A percentile compares a stretch with the other conserved stretches of the same genome.
Evolutionary conservation across 1,140 invertebrate species (phyloP).

Genomic region (Thaumetopoea pityocampa): DNA sequence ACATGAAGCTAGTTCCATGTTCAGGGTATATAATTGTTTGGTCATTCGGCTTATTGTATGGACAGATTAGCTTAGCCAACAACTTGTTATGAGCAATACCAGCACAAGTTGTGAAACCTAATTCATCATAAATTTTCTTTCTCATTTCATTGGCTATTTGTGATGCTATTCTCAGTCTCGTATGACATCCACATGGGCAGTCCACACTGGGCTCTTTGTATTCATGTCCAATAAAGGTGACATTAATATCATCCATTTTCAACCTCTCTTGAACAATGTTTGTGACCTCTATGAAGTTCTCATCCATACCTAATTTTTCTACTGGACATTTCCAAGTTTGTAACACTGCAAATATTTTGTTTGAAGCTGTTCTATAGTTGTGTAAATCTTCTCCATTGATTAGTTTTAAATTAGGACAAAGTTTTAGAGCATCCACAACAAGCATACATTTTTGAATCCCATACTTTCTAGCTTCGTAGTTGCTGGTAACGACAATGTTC

Average conservation of each 20-base stretch:
- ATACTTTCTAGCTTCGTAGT: constrained; percentile 83
- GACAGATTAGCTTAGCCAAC: constrained; percentile 85
- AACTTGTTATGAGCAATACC: constrained; percentile 91
- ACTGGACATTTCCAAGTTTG: constrained; percentile 82
- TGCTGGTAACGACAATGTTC: constrained; percentile 86
- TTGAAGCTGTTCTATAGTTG: constrained; percentile 83
- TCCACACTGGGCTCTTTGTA: constrained; percentile 74
- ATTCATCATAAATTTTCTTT: constrained; percentile 78
- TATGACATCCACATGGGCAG: constrained; percentile 84
- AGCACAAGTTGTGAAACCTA: constrained; percentile 87
- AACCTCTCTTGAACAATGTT: constrained; percentile 78
- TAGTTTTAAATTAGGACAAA: constrained; percentile 82
- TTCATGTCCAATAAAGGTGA: constrained; percentile 74
- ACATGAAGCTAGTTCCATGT: constrained; percentile 79
- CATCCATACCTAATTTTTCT: constrained; percentile 88
- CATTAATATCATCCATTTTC: constrained; percentile 42
- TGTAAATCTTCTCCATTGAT: constrained; percentile 86
- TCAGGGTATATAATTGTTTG: constrained; percentile 87
- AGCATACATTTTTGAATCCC: constrained; percentile 86
- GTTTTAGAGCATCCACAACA: constrained; percentile 79
- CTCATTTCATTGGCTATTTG: constrained; percentile 84
- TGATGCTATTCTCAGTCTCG: constrained; percentile 80
- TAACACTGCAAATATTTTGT: constrained; percentile 81
- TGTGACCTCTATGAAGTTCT: constrained; percentile 87
- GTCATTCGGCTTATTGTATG: constrained; percentile 85